These are phyloP conservation scores for Ormyrus thymus DNA, from an alignment of 2,888 invertebrate species.

Conservation along the genomic window DNA sequence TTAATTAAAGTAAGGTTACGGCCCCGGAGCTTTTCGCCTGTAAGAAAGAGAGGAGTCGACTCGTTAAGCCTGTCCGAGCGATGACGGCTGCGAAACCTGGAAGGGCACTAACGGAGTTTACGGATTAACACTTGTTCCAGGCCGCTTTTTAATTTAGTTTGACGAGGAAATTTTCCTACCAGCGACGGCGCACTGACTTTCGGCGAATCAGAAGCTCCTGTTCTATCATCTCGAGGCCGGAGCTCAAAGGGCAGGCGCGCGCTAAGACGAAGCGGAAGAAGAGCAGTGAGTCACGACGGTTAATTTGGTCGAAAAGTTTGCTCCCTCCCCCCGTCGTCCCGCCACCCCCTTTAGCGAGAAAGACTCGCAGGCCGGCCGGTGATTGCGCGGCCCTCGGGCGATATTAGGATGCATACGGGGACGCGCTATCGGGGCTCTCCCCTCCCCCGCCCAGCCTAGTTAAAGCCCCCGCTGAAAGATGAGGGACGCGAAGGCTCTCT, in stretches of 20 bases:
- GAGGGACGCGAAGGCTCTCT: conserved; percentile 44
- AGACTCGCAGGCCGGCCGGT: conserved; percentile 69
- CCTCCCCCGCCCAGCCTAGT: conserved; percentile 46
- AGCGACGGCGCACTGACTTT: background rate
- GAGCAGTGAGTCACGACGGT: background rate
- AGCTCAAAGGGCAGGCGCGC: too few relatives aligned
- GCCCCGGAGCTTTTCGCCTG: conserved; percentile 11
- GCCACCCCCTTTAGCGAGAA: conserved; percentile 4
- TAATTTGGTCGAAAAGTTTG: conserved; percentile 48
- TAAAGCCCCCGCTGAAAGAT: conserved; percentile 50
- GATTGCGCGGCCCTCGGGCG: conserved; percentile 71
- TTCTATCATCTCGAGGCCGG: too few relatives aligned
- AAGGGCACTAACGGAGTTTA: background rate
- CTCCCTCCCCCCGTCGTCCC: conserved; percentile 29
- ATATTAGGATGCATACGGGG: conserved; percentile 70
- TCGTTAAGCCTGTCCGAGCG: conserved; percentile 47
- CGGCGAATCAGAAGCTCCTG: too few relatives aligned
- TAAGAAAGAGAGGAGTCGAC: conserved; percentile 1
- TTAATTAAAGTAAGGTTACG: conserved; percentile 71
- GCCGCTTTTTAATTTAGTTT: conserved; percentile 4
- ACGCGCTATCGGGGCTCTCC: conserved; percentile 58
- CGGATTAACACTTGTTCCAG: conserved; percentile 22
- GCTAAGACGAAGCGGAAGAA: too few relatives aligned
- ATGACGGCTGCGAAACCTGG: conserved; percentile 31
- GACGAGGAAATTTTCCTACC: background rate